Base-by-base conservation (phyloP, 1,140 invertebrate genomes). In the Stenopsyche tienmushanensis region DNA sequence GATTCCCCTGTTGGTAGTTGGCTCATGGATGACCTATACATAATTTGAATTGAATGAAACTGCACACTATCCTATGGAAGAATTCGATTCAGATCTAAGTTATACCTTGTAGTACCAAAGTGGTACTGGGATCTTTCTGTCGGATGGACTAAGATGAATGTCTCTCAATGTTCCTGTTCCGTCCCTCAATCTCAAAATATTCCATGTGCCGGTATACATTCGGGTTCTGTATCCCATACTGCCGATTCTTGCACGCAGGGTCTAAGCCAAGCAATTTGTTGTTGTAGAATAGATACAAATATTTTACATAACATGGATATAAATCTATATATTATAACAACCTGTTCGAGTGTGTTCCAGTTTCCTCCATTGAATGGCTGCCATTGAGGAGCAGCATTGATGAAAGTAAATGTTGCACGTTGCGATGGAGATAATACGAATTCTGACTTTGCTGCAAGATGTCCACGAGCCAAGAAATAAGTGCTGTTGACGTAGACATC, bases 361-460 rank as follows among this genome's bases (percentile, higher is more conserved):
- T 88, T 88, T 34, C 83, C 84, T 50, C 78, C 83, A 67, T 88
- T 87, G 64, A 88, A 84, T 3, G 77, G 80, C 63, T 88, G 84
- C 86, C 86, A 89, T 62, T 86, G 86, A 1, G 86, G 85, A 2
- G 82, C 84, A 2, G 78, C 81, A 71, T 89, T 89, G 8, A 86
- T 81, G 72, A 84, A 89, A 69, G 83, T 83, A 74, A 86, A 88
- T 1, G 86, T 86, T n/a, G 84, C 77, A 0, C 83, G 79, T 72
- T 90, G 86, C 52, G 85, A 83, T 10, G 81, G 74, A 0, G 81
- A 85, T 65, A 82, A 86, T 1, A 88, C 76, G 49, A 84, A 85
- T 72, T 90, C 87, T 26, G 80, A 83, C 72, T 88, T 87, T 23
- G 88, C 87, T 0, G 83, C 78, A n/a, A 89, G 75, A 70, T 90